Conservation (phyloP, 2,113 vertebrate genomes). For the Macquaria ambigua region DNA sequence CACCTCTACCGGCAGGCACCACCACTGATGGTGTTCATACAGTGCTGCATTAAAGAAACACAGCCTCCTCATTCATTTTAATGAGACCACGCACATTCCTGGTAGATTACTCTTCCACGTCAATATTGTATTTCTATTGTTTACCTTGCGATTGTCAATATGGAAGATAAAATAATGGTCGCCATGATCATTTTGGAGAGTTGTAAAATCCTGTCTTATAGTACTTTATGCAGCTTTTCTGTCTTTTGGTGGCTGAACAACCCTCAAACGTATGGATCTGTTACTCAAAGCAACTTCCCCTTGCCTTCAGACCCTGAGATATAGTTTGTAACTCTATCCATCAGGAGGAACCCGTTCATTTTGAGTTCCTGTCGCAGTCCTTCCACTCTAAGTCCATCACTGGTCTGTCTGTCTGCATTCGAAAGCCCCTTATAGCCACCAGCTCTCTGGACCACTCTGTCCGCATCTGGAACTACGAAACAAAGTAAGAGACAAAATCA, state of each 20-base stretch:
- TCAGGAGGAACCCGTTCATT: slow-evolving; percentile 87
- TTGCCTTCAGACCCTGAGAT: background rate
- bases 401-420: slow-evolving; percentile 90
- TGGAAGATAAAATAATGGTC: background rate
- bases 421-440: slow-evolving; percentile 93
- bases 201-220: too few relatives aligned
- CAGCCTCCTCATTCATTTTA: background rate
- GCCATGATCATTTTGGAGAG: too few relatives aligned
- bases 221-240: too few relatives aligned
- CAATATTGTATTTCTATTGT: background rate
- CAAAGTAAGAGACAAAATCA: slow-evolving; percentile 85
- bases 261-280: background rate
- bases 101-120: background rate
- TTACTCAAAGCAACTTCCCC: background rate
- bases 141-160: background rate
- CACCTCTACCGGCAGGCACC: background rate
- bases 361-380: slow-evolving; percentile 89
- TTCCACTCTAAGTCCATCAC: slow-evolving; percentile 91
- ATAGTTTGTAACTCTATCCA: background rate
- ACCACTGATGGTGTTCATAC: background rate
- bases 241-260: too few relatives aligned
- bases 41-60: background rate
- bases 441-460: slow-evolving; percentile 93
- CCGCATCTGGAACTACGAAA: slow-evolving; percentile 96
- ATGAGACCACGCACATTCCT: background rate